Conservation (phyloP, 2,797 vertebrate genomes). For the Rhinella marina region DNA sequence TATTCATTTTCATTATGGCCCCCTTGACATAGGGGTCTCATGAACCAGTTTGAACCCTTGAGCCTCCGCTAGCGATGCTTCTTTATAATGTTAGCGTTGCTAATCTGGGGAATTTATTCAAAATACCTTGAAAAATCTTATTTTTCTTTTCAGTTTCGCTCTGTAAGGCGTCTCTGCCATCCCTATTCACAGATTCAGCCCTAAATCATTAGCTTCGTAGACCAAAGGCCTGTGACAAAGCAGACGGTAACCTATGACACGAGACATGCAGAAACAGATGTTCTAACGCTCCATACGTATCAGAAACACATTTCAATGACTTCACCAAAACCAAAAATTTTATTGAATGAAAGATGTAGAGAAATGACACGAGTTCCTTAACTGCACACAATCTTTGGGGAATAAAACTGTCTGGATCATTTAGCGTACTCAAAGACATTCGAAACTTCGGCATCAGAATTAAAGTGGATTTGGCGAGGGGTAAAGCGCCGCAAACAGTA, state of each 20-base stretch:
- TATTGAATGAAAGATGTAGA: slow-evolving; percentile 2
- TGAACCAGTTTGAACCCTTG: background rate
- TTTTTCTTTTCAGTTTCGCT: background rate
- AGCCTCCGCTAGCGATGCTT: background rate
- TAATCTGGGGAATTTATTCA: background rate
- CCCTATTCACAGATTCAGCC: background rate
- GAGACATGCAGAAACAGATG: background rate
- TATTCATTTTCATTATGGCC: background rate
- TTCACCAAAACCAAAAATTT: slow-evolving; percentile 5
- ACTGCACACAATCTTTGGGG: background rate
- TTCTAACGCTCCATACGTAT: background rate
- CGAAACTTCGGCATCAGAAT: background rate
- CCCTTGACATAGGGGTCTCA: background rate
- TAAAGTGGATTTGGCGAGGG: background rate
- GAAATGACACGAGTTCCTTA: slow-evolving; percentile 8
- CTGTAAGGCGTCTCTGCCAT: background rate
- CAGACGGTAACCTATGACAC: background rate
- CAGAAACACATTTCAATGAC: slow-evolving; percentile 4
- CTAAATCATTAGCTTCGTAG: background rate
- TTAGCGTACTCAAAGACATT: slow-evolving; percentile 4
- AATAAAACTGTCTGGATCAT: slow-evolving; percentile 3
- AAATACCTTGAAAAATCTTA: background rate
- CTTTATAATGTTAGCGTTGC: background rate
- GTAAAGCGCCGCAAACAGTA: background rate
- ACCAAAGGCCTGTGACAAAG: background rate